Evolutionary conservation across 2,797 vertebrate species (phyloP).

Genomic region (Acanthiza pusilla): DNA sequence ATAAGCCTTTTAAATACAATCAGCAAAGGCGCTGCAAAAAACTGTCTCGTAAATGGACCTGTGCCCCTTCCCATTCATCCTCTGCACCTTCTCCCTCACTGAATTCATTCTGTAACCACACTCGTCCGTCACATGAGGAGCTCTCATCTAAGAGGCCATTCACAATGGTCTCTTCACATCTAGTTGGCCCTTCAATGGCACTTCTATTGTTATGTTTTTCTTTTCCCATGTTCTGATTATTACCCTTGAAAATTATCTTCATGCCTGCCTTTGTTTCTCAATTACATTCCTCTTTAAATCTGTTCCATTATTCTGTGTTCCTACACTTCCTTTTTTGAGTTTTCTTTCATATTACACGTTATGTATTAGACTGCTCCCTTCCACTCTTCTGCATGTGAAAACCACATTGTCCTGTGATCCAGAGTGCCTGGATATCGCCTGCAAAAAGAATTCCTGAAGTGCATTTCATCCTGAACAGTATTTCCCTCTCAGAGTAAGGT

Average conservation of each 20-base stretch:
- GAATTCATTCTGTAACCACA: background rate
- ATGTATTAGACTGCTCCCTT: background rate
- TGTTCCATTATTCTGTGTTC: background rate
- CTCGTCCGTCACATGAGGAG: background rate
- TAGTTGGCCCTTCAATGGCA: background rate
- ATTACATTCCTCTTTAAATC: background rate
- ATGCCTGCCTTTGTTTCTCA: background rate
- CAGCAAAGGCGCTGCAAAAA: background rate
- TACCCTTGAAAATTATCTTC: background rate
- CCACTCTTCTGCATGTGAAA: background rate
- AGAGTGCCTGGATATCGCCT: background rate
- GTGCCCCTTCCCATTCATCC: background rate
- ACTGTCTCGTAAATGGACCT: background rate
- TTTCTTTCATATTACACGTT: background rate
- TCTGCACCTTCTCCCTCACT: background rate
- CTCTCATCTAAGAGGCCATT: background rate
- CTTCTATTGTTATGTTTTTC: background rate
- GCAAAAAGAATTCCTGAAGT: background rate
- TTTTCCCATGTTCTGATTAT: background rate
- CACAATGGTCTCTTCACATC: background rate
- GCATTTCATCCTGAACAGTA: background rate
- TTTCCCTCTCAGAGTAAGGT: background rate
- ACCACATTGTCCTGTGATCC: background rate
- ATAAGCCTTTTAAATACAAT: background rate
- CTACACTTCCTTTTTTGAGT: background rate